Conservation (phyloP, 2,797 vertebrate species). For the Galago senegalensis region DNA sequence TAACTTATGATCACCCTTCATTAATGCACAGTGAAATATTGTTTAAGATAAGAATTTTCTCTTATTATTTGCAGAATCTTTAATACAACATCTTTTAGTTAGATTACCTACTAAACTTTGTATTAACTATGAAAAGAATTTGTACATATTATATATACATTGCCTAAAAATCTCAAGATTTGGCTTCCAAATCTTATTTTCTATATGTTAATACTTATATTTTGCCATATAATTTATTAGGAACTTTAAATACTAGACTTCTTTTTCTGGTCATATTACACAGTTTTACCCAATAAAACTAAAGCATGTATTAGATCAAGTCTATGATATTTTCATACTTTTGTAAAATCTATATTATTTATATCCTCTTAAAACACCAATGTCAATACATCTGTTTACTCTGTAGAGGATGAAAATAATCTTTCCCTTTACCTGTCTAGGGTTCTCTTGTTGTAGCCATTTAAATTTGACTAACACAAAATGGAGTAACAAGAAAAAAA, state of each 20-base stretch:
- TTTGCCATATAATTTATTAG: background rate
- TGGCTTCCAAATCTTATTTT: background rate
- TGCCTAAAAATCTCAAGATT: background rate
- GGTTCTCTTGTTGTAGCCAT: background rate
- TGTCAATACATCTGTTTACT: background rate
- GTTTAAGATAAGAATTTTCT: background rate
- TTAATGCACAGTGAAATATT: background rate
- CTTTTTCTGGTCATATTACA: background rate
- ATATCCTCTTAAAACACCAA: background rate
- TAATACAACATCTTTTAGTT: background rate
- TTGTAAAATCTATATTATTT: background rate
- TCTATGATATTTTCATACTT: background rate
- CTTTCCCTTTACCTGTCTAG: background rate
- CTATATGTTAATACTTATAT: background rate
- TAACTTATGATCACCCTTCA: background rate
- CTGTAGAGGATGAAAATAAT: background rate
- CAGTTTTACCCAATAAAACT: background rate
- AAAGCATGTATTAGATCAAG: background rate
- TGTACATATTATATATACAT: background rate
- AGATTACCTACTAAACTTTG: background rate
- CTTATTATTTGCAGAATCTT: background rate
- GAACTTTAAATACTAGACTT: background rate
- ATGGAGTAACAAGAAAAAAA: background rate
- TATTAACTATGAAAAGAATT: background rate
- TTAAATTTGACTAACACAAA: background rate